phyloP scores from a whole-genome alignment of 2,888 invertebrate species.

The Cancer borealis region DNA sequence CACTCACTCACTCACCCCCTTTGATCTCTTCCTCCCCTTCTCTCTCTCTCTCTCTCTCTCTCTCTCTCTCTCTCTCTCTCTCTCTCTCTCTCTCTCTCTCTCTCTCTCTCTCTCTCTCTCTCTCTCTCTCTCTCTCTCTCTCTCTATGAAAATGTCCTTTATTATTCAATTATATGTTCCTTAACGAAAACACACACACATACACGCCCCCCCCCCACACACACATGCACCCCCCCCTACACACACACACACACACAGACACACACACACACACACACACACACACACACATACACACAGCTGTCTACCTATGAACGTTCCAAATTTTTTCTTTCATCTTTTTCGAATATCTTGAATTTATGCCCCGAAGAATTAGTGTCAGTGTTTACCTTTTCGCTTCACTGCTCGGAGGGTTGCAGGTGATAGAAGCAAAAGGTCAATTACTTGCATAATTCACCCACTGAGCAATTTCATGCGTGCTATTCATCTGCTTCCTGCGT shows the following conservation, averaged over 20 bases:
- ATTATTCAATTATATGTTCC: too few relatives aligned
- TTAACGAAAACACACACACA: too few relatives aligned
- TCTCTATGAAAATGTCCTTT: too few relatives aligned
- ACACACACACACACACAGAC: not conserved
- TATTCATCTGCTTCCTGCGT: not conserved
- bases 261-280: constrained; percentile 39
- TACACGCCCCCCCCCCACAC: too few relatives aligned
- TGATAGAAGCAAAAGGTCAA: not conserved
- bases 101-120: too few relatives aligned
- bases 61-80: too few relatives aligned
- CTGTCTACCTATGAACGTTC: too few relatives aligned
- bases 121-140: too few relatives aligned
- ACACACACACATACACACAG: not conserved
- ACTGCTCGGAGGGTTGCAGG: not conserved
- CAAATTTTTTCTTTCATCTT: not conserved
- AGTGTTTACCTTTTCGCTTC: not conserved
- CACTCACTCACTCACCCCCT: not conserved
- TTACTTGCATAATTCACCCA: constrained; percentile 1
- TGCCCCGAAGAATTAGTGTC: not conserved
- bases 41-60: too few relatives aligned
- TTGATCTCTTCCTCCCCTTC: not conserved
- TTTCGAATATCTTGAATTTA: not conserved
- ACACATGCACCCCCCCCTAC: too few relatives aligned
- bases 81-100: too few relatives aligned
- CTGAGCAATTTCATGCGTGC: not conserved